Conservation (phyloP, 1,140 invertebrate species). For the Zelostemma sp. region DNA sequence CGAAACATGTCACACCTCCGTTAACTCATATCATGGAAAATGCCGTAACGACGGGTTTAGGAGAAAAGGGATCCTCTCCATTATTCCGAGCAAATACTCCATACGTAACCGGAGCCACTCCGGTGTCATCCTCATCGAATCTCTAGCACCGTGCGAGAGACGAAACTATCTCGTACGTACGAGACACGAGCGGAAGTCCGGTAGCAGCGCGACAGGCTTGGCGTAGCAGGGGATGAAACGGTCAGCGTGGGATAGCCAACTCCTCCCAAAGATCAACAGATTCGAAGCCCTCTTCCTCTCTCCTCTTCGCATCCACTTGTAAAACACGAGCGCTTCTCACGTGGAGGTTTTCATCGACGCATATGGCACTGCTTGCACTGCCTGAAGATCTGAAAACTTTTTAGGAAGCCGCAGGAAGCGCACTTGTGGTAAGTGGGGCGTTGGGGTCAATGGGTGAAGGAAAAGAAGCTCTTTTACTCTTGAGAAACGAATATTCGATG, state of each 20-base stretch:
- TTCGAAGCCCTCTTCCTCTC: slow-evolving; percentile 19
- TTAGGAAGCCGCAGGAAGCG: background rate
- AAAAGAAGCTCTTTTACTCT: too few relatives aligned
- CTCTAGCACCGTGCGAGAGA: slow-evolving; percentile 8
- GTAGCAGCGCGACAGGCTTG: slow-evolving; percentile 28
- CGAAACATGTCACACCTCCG: slow-evolving; percentile 23
- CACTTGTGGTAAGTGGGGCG: background rate
- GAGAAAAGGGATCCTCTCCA: slow-evolving; percentile 39
- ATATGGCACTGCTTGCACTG: background rate
- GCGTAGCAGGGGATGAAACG: slow-evolving; percentile 47
- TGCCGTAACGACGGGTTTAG: slow-evolving; percentile 33
- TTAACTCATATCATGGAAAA: slow-evolving; percentile 31
- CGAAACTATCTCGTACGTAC: slow-evolving; percentile 41
- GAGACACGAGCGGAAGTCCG: slow-evolving; percentile 57
- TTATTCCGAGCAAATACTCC: slow-evolving; percentile 46
- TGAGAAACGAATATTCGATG: too few relatives aligned
- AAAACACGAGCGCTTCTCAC: slow-evolving; percentile 41
- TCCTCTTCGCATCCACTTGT: slow-evolving; percentile 27
- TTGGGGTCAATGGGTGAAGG: background rate
- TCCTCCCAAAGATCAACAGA: slow-evolving; percentile 49
- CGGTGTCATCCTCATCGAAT: slow-evolving; percentile 24
- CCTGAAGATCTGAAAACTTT: background rate
- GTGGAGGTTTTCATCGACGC: slow-evolving; percentile 17
- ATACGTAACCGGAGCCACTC: slow-evolving; percentile 28
- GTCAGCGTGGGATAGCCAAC: slow-evolving; percentile 38